Evolutionary conservation across 2,797 vertebrate species (phyloP), one percentile per base, ranked within the genome.

Genomic region (Cebuella pygmaea): DNA sequence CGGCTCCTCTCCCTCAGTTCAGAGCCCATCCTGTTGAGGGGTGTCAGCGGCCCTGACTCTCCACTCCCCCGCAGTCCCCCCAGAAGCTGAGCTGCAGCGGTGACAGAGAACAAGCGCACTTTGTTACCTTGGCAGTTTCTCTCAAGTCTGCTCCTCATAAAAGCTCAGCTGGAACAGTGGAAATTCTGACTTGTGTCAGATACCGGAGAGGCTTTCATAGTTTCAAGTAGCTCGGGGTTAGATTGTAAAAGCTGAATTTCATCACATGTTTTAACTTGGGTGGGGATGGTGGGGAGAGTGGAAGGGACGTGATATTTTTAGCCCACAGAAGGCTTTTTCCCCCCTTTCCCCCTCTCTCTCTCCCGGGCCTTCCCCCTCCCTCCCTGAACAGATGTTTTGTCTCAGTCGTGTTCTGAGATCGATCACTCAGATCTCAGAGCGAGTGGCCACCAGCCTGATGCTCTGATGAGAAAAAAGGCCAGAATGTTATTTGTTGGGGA

Each of bases 231-330:
- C 98, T 98, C 82, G 84, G 98, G 98, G 98, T 98, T 98, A 96
- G 98, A 98, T 98, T 98, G 98, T 98, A 98, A 98, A 98, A 98
- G 98, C 97, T 98, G 98, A 90, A 97, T 98, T 98, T 98, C 98
- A 97, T 98, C 98, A 98, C 98, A 97, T 98, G 98, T 98, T 98
- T 98, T 98, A 98, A 97, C 98, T 98, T 96, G 97, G 97, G 94
- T 39, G 96, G 97, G 93, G 44, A 89, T 19, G 83, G 33, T 30
- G 90, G 94, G 90, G 75, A 48, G 81, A 67, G 78, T 19, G 46
- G 75, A 93, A 92, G 96, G 94, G 10, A 88, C 92, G 64, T 59
- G 97, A 74, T 98, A 98, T 99, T 98, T 98, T 98, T 98, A 98
- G 98, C 96, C 96, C 95, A 72, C 95, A 93, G 97, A 98, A 96